A percentile compares a stretch with the other conserved stretches of the same genome.
Evolutionary conservation across 1,140 invertebrate species (phyloP).

Genomic region (Proales similis): DNA sequence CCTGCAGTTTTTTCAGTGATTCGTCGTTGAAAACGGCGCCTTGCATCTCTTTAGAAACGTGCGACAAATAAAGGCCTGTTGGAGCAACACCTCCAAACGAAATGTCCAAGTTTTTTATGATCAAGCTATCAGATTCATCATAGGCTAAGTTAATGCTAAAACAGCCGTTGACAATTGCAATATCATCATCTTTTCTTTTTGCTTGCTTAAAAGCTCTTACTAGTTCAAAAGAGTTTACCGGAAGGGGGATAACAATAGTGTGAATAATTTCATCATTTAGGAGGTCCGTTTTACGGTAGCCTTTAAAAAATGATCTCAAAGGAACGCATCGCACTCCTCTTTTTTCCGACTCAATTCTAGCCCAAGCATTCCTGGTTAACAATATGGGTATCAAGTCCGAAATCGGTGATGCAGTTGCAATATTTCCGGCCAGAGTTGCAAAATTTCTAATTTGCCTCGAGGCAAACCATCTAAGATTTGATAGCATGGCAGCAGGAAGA

Average conservation of each 20-base stretch:
- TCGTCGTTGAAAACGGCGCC: background rate
- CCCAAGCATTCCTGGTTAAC: slow-evolving; percentile 64
- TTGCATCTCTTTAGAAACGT: slow-evolving; percentile 2
- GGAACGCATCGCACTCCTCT: background rate
- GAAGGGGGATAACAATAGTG: slow-evolving; percentile 7
- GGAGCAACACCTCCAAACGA: slow-evolving; percentile 86
- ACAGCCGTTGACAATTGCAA: slow-evolving; percentile 78
- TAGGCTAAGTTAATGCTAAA: slow-evolving; percentile 48
- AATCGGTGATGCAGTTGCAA: slow-evolving; percentile 88
- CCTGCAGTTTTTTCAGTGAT: slow-evolving; percentile 1
- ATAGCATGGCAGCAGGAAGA: slow-evolving; percentile 65
- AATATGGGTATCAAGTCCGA: slow-evolving; percentile 89
- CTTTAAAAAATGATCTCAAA: slow-evolving; percentile 69
- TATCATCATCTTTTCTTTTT: slow-evolving; percentile 81
- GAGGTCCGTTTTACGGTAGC: slow-evolving; percentile 73
- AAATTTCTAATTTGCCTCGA: slow-evolving; percentile 83
- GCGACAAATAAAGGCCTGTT: slow-evolving; percentile 59
- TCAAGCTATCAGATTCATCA: slow-evolving; percentile 48
- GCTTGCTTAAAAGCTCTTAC: slow-evolving; percentile 78
- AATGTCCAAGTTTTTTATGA: slow-evolving; percentile 61
- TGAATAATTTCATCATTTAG: slow-evolving; percentile 63
- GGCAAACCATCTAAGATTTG: slow-evolving; percentile 88
- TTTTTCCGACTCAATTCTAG: slow-evolving; percentile 54
- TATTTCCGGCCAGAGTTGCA: slow-evolving; percentile 76
- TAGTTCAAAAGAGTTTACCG: background rate